Evolutionary conservation across 2,888 invertebrate species (phyloP).

Genomic region (Protodeltote pygarga): DNA sequence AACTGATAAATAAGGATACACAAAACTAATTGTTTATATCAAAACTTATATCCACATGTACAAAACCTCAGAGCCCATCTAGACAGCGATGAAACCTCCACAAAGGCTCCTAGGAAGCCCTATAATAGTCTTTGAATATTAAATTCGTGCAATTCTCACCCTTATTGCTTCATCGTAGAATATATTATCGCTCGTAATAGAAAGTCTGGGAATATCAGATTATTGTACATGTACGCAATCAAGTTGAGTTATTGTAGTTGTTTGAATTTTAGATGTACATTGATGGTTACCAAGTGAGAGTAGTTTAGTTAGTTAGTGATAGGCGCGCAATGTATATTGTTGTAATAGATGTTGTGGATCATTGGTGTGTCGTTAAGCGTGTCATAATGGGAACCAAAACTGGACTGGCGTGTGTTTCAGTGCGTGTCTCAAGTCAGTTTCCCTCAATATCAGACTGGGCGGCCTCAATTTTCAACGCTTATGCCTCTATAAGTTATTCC

Average conservation of each 20-base stretch:
- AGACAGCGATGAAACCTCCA: conserved; percentile 69
- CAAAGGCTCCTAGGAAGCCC: conserved; percentile 68
- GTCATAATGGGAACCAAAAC: conserved; percentile 52
- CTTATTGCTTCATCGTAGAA: conserved; percentile 54
- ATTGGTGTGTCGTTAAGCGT: conserved; percentile 26
- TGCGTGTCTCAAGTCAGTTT: conserved; percentile 82
- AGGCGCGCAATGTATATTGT: conserved; percentile 9
- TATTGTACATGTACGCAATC: conserved; percentile 58
- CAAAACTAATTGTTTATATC: conserved; percentile 20
- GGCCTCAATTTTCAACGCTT: conserved; percentile 82
- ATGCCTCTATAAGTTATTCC: conserved; percentile 79
- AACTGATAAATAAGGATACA: not conserved
- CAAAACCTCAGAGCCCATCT: conserved; percentile 53
- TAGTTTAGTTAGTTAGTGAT: not conserved
- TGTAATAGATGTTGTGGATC: conserved; percentile 5
- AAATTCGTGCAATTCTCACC: conserved; percentile 52
- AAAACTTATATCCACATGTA: conserved; percentile 37
- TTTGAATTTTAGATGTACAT: conserved; percentile 21
- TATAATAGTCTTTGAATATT: conserved; percentile 57
- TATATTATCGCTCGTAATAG: conserved; percentile 55
- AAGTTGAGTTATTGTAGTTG: conserved; percentile 27
- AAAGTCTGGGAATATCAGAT: conserved; percentile 51
- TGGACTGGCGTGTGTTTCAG: conserved; percentile 79
- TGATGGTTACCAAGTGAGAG: not conserved
- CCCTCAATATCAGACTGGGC: conserved; percentile 73